A percentile compares a stretch with the other conserved stretches of the same genome.
Conservation (phyloP, 2,113 vertebrate species). For the Peucedramus taeniatus region DNA sequence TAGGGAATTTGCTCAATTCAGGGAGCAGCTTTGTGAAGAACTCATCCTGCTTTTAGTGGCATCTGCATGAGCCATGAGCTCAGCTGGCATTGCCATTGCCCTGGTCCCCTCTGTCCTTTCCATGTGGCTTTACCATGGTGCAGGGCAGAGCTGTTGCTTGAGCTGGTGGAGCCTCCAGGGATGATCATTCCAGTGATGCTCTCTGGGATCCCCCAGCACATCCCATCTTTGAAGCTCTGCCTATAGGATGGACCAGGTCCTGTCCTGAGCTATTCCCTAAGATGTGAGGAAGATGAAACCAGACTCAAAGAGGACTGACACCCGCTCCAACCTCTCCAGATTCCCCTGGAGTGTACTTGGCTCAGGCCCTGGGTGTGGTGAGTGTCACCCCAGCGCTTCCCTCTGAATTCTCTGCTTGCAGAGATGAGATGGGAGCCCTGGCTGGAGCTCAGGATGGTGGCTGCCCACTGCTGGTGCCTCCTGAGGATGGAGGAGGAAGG, state of each 20-base stretch:
- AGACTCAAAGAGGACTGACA: not conserved
- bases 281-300: fast-evolving
- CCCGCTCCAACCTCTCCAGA: not conserved
- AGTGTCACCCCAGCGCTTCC: fast-evolving
- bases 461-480: not conserved
- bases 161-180: fast-evolving
- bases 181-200: not conserved
- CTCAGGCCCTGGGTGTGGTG: not conserved
- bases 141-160: not conserved
- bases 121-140: not conserved
- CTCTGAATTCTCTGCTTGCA: not conserved
- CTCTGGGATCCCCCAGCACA: not conserved
- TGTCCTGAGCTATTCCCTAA: not conserved
- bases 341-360: not conserved
- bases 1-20: not conserved
- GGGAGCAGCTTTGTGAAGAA: not conserved
- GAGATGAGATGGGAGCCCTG: not conserved
- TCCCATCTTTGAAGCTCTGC: fast-evolving
- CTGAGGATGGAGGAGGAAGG: not conserved
- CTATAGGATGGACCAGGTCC: not conserved
- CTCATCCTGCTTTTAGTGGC: not conserved
- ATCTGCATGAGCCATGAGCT: not conserved
- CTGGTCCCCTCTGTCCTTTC: not conserved
- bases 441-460: not conserved
- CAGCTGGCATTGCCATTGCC: not conserved